Conservation (phyloP, 2,888 invertebrate species). For the Nysson spinosus region DNA sequence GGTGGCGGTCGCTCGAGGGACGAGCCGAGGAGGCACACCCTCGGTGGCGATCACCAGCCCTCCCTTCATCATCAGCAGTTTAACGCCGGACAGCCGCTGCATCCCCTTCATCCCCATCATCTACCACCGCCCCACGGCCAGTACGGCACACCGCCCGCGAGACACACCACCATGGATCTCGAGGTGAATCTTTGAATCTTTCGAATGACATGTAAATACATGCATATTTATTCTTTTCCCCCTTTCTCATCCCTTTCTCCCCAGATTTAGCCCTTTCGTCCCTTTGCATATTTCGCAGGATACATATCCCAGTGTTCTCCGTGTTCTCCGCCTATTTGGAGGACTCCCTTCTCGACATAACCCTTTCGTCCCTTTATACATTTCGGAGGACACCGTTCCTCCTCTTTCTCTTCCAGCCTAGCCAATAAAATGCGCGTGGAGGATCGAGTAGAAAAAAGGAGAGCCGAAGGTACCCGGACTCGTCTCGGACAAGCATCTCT, state of each 20-base stretch:
- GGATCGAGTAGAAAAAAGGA: no score
- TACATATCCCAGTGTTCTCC: not conserved
- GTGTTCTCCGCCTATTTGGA: constrained; percentile 36
- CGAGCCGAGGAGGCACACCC: constrained; percentile 90
- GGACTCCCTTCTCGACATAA: no score
- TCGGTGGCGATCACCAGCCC: constrained; percentile 85
- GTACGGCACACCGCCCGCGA: constrained; percentile 77
- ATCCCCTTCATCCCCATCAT: constrained; percentile 78
- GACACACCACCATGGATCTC: constrained; percentile 84
- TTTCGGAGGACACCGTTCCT: no score
- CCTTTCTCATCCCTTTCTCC: constrained; percentile 8
- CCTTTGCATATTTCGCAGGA: not conserved
- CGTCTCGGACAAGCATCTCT: no score
- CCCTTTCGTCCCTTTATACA: no score
- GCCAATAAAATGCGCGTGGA: no score
- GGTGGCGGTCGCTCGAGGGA: constrained; percentile 79
- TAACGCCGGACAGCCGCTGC: constrained; percentile 69
- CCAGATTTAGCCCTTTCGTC: not conserved
- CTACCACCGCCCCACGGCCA: constrained; percentile 80
- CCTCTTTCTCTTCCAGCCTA: no score
- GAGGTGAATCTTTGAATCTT: constrained; percentile 83
- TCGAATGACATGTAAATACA: constrained; percentile 59
- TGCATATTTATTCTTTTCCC: constrained; percentile 14
- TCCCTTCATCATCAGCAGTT: constrained; percentile 80
- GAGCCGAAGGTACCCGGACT: no score